Evolutionary conservation across 2,113 vertebrate genomes (phyloP).

Genomic region (Anser cygnoides): DNA sequence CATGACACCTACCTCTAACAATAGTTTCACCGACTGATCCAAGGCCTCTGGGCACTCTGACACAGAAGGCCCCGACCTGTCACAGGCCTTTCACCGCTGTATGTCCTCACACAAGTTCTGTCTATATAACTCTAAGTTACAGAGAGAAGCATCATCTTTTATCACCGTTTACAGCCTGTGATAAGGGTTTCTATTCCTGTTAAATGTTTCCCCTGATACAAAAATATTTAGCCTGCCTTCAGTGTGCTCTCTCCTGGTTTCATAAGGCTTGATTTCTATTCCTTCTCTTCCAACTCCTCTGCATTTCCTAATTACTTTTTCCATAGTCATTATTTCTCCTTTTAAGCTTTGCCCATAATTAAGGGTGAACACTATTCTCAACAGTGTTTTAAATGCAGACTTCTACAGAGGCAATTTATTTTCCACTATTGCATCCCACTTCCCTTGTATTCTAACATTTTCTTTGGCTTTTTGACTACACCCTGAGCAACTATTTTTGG

Average conservation of each 20-base stretch:
- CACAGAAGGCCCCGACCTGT: not conserved
- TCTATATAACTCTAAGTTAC: not conserved
- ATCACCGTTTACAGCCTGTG: not conserved
- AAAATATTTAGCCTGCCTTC: not conserved
- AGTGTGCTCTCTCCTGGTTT: not conserved
- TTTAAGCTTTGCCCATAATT: not conserved
- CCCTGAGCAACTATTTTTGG: not conserved
- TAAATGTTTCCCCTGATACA: not conserved
- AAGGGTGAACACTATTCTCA: not conserved
- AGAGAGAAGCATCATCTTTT: not conserved
- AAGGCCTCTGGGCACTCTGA: not conserved
- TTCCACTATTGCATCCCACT: not conserved
- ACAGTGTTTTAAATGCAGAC: not conserved
- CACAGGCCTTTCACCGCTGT: not conserved
- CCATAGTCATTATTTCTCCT: not conserved
- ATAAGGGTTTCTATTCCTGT: not conserved
- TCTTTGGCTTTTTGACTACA: not conserved
- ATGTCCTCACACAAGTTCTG: not conserved
- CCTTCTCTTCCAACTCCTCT: not conserved
- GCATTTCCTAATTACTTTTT: not conserved
- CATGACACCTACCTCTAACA: not conserved
- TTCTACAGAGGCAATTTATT: not conserved
- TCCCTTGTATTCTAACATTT: rapidly evolving
- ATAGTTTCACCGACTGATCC: not conserved
- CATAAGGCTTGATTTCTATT: not conserved